Percentiles rank a stretch among this genome's conserved stretches.
phyloP scores from a whole-genome alignment of 2,888 invertebrate genomes.

The Isotomurus palustris region DNA sequence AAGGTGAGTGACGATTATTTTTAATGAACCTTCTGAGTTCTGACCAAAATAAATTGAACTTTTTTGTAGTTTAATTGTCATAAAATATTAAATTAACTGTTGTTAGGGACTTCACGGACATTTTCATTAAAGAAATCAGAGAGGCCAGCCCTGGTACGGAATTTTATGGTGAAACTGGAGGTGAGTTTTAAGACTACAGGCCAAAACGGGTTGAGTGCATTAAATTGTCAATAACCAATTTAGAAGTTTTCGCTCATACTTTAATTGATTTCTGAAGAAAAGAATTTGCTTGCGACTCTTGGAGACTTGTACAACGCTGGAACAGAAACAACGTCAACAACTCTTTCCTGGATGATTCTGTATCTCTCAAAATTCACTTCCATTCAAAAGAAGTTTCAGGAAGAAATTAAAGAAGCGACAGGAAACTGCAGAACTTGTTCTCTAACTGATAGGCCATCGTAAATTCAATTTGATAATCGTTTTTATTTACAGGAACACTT shows the following conservation, averaged over 20 bases:
- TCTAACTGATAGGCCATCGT: too few species aligned
- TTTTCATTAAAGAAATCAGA: not conserved
- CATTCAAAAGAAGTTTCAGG: too few species aligned
- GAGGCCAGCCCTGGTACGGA: conserved; percentile 5
- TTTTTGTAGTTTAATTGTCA: not conserved
- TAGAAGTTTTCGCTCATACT: not conserved
- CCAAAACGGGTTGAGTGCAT: not conserved
- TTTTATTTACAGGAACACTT: too few species aligned
- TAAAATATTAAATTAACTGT: not conserved
- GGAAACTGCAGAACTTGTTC: too few species aligned
- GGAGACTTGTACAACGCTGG: too few species aligned
- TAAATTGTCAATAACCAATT: not conserved
- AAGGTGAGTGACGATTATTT: conserved; percentile 1
- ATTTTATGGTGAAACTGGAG: conserved; percentile 18
- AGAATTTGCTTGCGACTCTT: not conserved
- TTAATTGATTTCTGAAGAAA: conserved; percentile 3
- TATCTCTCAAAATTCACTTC: too few species aligned
- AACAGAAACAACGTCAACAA: too few species aligned
- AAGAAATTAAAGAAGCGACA: too few species aligned
- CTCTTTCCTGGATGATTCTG: too few species aligned
- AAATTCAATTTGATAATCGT: too few species aligned
- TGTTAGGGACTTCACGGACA: not conserved
- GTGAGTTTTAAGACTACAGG: conserved; percentile 6
- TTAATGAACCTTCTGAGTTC: not conserved
- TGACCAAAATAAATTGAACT: too few species aligned